phyloP scores from a whole-genome alignment of 92 coral and sea anemone species.

The Blastomussa wellsi region DNA sequence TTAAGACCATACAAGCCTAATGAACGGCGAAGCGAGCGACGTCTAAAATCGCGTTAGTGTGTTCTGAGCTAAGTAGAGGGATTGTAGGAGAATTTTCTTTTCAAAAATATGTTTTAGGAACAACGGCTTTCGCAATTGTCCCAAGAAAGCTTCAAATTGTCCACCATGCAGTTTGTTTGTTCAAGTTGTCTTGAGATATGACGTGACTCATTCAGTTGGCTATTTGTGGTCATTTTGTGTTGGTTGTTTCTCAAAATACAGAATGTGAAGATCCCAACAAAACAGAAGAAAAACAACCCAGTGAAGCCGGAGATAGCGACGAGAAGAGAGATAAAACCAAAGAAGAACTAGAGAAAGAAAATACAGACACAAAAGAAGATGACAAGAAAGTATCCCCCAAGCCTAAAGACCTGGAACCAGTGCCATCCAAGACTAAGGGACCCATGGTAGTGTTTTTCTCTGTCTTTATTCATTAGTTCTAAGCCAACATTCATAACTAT shows the following conservation, averaged over 20 bases:
- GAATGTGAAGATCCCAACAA: constrained; percentile 72
- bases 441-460: constrained; percentile 44
- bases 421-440: constrained; percentile 50
- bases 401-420: constrained; percentile 30
- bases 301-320: constrained; percentile 51
- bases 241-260: neutral
- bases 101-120: too few species aligned
- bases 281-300: constrained; percentile 44
- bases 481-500: too few species aligned
- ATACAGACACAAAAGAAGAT: constrained; percentile 51
- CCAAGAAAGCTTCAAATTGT: too few species aligned
- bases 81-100: too few species aligned
- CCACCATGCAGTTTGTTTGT: too few species aligned
- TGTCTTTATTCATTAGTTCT: too few species aligned
- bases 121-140: too few species aligned
- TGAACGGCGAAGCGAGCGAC: too few species aligned
- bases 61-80: too few species aligned
- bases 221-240: neutral
- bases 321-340: constrained; percentile 89
- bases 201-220: too few species aligned
- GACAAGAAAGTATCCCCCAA: constrained; percentile 40
- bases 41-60: too few species aligned
- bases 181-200: neutral
- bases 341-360: constrained; percentile 81
- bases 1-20: too few species aligned